These are phyloP conservation scores for Phocides pigmalion DNA, from an alignment of 1,140 invertebrate genomes.

Conservation along the genomic window DNA sequence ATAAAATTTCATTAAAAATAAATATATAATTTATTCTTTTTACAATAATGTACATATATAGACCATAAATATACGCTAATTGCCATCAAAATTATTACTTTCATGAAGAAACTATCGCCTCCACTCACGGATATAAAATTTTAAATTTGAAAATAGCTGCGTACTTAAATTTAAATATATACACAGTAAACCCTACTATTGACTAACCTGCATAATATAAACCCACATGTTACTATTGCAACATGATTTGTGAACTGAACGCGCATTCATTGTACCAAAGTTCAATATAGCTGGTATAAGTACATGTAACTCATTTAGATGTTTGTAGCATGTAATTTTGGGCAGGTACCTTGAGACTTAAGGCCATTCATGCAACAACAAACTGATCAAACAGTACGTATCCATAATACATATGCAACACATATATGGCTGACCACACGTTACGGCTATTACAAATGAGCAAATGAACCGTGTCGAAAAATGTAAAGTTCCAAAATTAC, in stretches of 20 bases:
- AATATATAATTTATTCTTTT: no score
- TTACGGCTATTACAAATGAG: conserved; percentile 45
- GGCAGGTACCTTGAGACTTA: conserved; percentile 54
- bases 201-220: conserved; percentile 19
- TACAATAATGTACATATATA: no score
- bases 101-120: no score
- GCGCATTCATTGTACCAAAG: conserved; percentile 18
- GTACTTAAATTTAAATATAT: neutral
- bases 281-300: conserved; percentile 4
- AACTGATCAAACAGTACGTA: conserved; percentile 54
- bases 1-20: no score
- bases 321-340: conserved; percentile 52
- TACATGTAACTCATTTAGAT: conserved; percentile 42
- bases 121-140: no score
- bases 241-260: conserved; percentile 22
- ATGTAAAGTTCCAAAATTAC: conserved; percentile 9
- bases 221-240: conserved; percentile 25
- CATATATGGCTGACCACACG: conserved; percentile 65
- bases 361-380: conserved; percentile 69
- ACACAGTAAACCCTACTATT: conserved; percentile 1
- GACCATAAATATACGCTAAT: no score
- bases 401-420: conserved; percentile 49
- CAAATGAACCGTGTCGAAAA: conserved; percentile 22
- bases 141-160: conserved; percentile 1
- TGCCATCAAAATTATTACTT: no score